Conservation (phyloP, 1,140 invertebrate genomes). For the Pectinophora gossypiella region DNA sequence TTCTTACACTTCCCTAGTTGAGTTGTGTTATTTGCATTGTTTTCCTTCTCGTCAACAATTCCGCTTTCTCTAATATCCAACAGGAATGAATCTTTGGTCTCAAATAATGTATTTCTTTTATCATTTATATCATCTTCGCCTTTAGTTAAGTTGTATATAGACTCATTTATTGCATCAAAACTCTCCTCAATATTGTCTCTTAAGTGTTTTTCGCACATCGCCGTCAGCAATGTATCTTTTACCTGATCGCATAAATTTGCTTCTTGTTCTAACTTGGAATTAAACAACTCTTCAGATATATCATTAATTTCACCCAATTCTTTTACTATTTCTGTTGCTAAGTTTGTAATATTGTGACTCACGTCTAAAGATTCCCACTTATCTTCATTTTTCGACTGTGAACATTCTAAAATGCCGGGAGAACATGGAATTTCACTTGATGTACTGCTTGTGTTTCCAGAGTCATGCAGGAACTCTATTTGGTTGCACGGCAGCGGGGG, state of each 20-base stretch:
- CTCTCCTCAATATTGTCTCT: slow-evolving; percentile 39
- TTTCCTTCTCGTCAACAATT: slow-evolving; percentile 24
- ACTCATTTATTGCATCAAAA: slow-evolving; percentile 51
- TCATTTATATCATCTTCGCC: slow-evolving; percentile 25
- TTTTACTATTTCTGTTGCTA: slow-evolving; percentile 8
- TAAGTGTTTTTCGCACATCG: slow-evolving; percentile 30
- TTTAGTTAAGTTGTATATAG: slow-evolving; percentile 28
- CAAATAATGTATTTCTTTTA: slow-evolving; percentile 35
- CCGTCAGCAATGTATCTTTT: slow-evolving; percentile 16
- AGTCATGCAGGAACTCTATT: slow-evolving; percentile 53
- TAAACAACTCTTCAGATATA: slow-evolving; percentile 41
- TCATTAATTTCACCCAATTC: slow-evolving; percentile 24
- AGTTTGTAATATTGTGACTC: slow-evolving; percentile 16
- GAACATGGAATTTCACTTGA: slow-evolving; percentile 42
- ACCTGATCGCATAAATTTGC: slow-evolving; percentile 14
- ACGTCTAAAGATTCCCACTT: slow-evolving; percentile 40
- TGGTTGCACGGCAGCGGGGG: slow-evolving; percentile 62
- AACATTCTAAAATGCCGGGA: slow-evolving; percentile 30
- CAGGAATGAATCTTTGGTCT: slow-evolving; percentile 56
- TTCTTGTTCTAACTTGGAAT: slow-evolving; percentile 32
- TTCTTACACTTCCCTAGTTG: slow-evolving; percentile 7
- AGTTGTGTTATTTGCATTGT: slow-evolving; percentile 21
- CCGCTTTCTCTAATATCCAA: slow-evolving; percentile 48
- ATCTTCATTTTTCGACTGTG: slow-evolving; percentile 23
- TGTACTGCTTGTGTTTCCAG: slow-evolving; percentile 30